Conservation (phyloP, 2,888 invertebrate genomes). For the Drosophila anomalata region DNA sequence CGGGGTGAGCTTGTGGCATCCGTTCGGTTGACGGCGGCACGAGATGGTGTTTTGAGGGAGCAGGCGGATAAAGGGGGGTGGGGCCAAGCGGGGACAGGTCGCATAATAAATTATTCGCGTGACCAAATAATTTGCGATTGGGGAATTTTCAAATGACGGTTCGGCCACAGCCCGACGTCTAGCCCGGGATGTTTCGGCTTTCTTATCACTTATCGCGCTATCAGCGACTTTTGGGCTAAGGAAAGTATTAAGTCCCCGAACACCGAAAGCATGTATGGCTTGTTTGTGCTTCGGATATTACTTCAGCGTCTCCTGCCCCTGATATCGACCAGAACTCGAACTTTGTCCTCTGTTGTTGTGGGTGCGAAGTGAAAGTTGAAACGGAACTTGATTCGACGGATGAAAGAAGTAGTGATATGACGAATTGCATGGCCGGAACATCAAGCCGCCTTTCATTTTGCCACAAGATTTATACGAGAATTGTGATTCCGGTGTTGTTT, state of each 20-base stretch:
- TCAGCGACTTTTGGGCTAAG: conserved; percentile 6
- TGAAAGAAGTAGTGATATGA: conserved; percentile 49
- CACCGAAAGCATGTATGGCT: conserved; percentile 50
- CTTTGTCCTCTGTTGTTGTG: conserved; percentile 6
- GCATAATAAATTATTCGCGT: conserved; percentile 79
- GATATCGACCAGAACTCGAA: conserved; percentile 17
- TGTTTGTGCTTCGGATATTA: conserved; percentile 10
- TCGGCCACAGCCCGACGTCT: conserved; percentile 1
- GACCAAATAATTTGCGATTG: conserved; percentile 77
- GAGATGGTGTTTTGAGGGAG: conserved; percentile 47
- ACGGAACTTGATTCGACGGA: no score
- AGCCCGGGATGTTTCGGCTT: conserved; percentile 13
- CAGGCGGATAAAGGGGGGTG: neutral
- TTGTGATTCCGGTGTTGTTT: conserved; percentile 24
- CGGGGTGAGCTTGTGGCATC: conserved; percentile 35
- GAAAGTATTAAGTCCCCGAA: conserved; percentile 66
- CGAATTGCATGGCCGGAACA: conserved; percentile 54
- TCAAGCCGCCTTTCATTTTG: conserved; percentile 2
- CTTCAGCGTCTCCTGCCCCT: neutral
- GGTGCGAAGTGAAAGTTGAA: neutral
- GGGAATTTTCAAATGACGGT: conserved; percentile 61
- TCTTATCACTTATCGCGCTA: conserved; percentile 24
- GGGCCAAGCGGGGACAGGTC: conserved; percentile 57
- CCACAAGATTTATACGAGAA: conserved; percentile 26
- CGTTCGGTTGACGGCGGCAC: conserved; percentile 54